Conservation (phyloP, 2,113 vertebrate species). For the Hiodon alosoides region DNA sequence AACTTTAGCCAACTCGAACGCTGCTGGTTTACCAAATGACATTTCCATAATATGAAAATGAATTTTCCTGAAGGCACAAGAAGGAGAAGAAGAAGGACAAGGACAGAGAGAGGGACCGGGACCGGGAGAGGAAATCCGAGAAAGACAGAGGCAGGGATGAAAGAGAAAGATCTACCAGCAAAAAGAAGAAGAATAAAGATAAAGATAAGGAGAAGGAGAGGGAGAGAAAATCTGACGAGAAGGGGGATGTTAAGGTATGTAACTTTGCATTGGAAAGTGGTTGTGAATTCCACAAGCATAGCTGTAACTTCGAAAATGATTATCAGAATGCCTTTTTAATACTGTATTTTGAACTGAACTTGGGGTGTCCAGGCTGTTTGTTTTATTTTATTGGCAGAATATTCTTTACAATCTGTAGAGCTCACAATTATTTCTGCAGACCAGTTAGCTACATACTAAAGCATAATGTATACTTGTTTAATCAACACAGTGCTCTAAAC, state of each 20-base stretch:
- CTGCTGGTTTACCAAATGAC: too few relatives aligned
- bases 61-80: slow-evolving; percentile 73
- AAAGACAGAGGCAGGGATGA: slow-evolving; percentile 77
- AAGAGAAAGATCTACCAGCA: slow-evolving; percentile 81
- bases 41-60: background rate
- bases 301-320: background rate
- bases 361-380: too few relatives aligned
- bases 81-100: slow-evolving; percentile 98
- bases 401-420: slow-evolving; percentile 15
- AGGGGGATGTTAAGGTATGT: slow-evolving; percentile 88
- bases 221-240: slow-evolving; percentile 87
- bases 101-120: slow-evolving; percentile 78
- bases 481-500: slow-evolving; percentile 25
- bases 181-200: slow-evolving; percentile 92
- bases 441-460: slow-evolving; percentile 5
- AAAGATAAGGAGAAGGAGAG: slow-evolving; percentile 93
- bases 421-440: slow-evolving; percentile 26
- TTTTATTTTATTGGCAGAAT: slow-evolving; percentile 9
- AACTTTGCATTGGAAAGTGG: background rate
- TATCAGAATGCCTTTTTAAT: background rate
- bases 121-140: slow-evolving; percentile 70
- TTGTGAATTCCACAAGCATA: too few relatives aligned
- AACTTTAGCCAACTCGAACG: too few relatives aligned
- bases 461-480: slow-evolving; percentile 13
- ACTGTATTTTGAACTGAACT: too few relatives aligned